Evolutionary conservation across 2,888 invertebrate species (phyloP), one percentile per base, ranked within the genome.

Genomic region (Parnassius orleans): DNA sequence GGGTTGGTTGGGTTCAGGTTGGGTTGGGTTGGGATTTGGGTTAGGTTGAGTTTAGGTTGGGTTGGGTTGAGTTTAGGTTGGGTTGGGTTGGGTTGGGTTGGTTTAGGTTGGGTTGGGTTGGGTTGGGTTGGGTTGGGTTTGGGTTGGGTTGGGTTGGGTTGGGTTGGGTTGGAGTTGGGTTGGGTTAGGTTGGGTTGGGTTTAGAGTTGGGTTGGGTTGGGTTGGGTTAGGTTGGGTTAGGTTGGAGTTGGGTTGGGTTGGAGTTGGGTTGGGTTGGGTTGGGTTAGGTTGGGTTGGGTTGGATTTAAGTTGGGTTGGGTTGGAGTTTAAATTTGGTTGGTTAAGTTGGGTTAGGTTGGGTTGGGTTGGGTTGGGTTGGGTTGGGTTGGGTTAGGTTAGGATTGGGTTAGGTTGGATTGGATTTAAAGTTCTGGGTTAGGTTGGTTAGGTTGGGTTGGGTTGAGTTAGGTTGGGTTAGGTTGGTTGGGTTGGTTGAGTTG

Each of bases 401-500:
- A 48, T 53, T 55, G 60, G 60, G 53, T 57, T 60, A 60, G 63
- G 52, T 60, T 62, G 11, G 63, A 60, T 52, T 53, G 61, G 60
- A 52, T 59, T 41, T n/a, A 65, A n/a, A n/a, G n/a, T n/a, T n/a
- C n/a, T 3, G 5, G 51, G 10, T 51, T 15, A 15, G 51, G 3
- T 51, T 7, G n/a, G 51, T 51, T 51, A 15, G 42, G 53, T n/a
- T 57, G 56, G 65, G 64, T 53, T 57, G 56, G 61, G 58, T 53
- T 43, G 44, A 59, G 57, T 53, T 55, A 61, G 60, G 63, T 56
- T 53, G 62, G 60, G 62, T 59, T 56, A 60, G 65, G 63, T 61
- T 59, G n/a, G n/a, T n/a, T 59, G 50, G 63, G 69, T 69, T 69
- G 65, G 63, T 59, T 56, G 61, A 63, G 65, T 59, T 59, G 61